These are phyloP conservation scores for Spatulosminthurus flaviceps DNA, from an alignment of 2,888 invertebrate species.

Conservation along the genomic window DNA sequence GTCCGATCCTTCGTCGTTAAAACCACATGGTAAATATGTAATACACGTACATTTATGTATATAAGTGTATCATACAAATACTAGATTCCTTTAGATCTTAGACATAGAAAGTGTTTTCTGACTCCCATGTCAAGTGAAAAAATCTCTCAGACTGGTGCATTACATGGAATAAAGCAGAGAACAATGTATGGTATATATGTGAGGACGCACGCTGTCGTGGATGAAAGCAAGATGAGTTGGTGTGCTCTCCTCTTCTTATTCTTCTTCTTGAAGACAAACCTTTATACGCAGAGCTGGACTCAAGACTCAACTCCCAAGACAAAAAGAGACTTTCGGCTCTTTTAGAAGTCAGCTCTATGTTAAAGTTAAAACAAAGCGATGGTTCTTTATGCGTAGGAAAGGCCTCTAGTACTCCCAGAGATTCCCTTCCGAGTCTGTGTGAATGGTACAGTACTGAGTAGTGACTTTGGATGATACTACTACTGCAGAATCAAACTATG, in stretches of 20 bases:
- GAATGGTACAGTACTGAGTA: too few relatives aligned
- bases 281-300: too few relatives aligned
- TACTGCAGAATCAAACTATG: not conserved
- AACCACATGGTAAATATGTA: not conserved
- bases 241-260: not conserved
- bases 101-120: not conserved
- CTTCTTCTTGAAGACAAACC: not conserved
- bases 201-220: conserved; percentile 33
- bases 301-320: not conserved
- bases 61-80: too few relatives aligned
- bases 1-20: too few relatives aligned
- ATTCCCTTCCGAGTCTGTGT: too few relatives aligned
- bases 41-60: not conserved
- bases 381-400: not conserved
- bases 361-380: conserved; percentile 32
- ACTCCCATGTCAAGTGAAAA: not conserved
- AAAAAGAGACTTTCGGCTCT: conserved; percentile 30
- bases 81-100: too few relatives aligned
- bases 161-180: conserved; percentile 3
- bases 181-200: conserved; percentile 23
- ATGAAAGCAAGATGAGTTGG: conserved; percentile 8
- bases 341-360: conserved; percentile 35
- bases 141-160: not conserved
- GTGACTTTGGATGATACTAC: too few relatives aligned
- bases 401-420: too few relatives aligned